Evolutionary conservation across 2,797 vertebrate genomes (phyloP).

Genomic region (Cynodonichthys magdalenae): DNA sequence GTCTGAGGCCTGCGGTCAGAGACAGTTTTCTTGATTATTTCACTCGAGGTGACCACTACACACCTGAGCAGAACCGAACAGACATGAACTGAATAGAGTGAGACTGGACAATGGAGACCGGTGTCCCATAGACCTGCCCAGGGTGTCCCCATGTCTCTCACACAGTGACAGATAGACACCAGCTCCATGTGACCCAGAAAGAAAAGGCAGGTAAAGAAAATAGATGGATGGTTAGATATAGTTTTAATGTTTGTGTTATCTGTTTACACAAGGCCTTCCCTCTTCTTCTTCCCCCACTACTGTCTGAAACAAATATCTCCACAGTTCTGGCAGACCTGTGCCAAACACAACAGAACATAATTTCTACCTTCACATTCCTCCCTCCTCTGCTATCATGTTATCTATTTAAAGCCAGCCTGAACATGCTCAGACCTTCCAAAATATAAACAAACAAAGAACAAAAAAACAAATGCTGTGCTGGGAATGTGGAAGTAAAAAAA

Average conservation of each 20-base stretch:
- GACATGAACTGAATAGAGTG: no score
- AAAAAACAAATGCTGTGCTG: not conserved
- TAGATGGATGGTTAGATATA: not conserved
- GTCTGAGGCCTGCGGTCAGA: no score
- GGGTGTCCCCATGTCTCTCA: no score
- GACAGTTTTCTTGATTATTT: no score
- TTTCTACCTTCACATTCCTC: constrained; percentile 21
- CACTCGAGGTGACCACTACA: no score
- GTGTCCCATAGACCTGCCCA: no score
- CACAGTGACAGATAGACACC: no score
- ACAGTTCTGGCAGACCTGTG: constrained; percentile 12
- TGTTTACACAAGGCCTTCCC: constrained; percentile 26
- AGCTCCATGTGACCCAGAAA: no score
- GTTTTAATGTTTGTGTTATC: constrained; percentile 34
- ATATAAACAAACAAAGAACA: not conserved
- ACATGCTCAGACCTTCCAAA: constrained; percentile 19
- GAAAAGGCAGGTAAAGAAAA: no score
- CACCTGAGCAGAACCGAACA: no score
- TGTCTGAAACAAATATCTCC: constrained; percentile 50
- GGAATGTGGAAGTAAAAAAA: constrained; percentile 24
- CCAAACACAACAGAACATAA: constrained; percentile 35
- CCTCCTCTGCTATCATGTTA: constrained; percentile 26
- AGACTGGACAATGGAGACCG: no score
- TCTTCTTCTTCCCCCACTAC: constrained; percentile 19
- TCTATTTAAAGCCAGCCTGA: constrained; percentile 29